These are phyloP conservation scores for Anoplius nigerrimus DNA, from an alignment of 2,888 invertebrate species.

Conservation along the genomic window DNA sequence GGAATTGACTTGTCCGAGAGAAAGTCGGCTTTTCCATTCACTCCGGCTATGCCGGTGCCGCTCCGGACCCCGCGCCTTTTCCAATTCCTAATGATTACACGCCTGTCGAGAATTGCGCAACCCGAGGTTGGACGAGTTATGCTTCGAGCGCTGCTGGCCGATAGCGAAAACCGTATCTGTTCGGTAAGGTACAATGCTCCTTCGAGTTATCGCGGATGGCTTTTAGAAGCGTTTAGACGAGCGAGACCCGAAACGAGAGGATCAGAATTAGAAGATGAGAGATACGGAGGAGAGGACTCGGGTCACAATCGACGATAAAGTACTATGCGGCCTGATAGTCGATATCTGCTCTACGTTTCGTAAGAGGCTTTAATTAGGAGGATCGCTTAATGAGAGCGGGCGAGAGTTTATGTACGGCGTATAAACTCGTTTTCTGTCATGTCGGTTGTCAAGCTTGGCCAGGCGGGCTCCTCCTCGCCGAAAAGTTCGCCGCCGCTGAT, in stretches of 20 bases:
- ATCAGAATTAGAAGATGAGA: too few species aligned
- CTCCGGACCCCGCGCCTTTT: constrained; percentile 45
- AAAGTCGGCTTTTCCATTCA: constrained; percentile 51
- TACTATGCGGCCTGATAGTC: constrained; percentile 34
- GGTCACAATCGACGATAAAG: constrained; percentile 38
- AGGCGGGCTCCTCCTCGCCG: neutral
- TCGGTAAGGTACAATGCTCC: neutral
- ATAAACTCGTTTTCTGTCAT: constrained; percentile 1
- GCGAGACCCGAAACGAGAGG: too few species aligned
- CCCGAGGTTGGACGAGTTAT: constrained; percentile 26
- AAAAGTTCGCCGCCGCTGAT: constrained; percentile 1
- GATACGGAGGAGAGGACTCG: constrained; percentile 14
- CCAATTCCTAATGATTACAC: constrained; percentile 54
- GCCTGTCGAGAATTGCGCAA: constrained; percentile 37
- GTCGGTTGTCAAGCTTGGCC: constrained; percentile 5
- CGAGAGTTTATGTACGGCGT: neutral
- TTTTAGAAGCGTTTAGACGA: too few species aligned
- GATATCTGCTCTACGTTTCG: constrained; percentile 41
- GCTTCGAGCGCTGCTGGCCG: neutral
- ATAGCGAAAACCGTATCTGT: constrained; percentile 10
- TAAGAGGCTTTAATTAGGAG: constrained; percentile 36
- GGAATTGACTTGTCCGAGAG: constrained; percentile 48
- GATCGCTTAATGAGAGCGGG: constrained; percentile 17
- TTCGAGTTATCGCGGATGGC: too few species aligned
- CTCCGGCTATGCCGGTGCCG: neutral